These are phyloP conservation scores for Artibeus jamaicensis DNA, from an alignment of 2,797 vertebrate species.

Conservation along the genomic window DNA sequence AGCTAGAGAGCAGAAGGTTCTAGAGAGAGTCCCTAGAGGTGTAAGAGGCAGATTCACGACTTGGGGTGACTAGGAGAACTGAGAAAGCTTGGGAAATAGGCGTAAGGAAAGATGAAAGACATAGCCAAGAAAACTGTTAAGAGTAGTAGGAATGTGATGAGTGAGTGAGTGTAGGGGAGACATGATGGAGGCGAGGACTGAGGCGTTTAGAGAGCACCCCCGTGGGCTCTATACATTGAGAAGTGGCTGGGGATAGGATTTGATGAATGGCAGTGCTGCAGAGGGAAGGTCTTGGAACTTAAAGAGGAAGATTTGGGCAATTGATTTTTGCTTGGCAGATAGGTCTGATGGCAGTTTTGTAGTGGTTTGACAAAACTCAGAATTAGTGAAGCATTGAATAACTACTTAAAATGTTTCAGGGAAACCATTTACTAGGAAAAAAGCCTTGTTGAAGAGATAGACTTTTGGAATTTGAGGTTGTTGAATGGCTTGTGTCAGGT, in stretches of 20 bases:
- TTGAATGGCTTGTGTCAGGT: not conserved
- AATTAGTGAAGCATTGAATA: not conserved
- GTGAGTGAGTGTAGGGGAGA: not conserved
- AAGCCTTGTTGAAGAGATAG: not conserved
- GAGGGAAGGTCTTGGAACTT: not conserved
- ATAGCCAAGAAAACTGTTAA: not conserved
- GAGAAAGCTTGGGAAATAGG: not conserved
- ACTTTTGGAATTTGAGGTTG: slow-evolving; percentile 26
- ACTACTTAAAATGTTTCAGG: not conserved
- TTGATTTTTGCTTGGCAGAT: not conserved
- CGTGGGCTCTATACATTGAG: not conserved
- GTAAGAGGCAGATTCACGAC: not conserved
- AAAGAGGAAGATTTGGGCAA: not conserved
- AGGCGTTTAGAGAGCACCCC: not conserved
- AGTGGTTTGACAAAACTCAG: not conserved
- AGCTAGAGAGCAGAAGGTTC: slow-evolving; percentile 18
- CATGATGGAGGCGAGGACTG: not conserved
- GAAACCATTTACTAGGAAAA: not conserved
- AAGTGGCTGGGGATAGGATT: not conserved
- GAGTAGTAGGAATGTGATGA: not conserved
- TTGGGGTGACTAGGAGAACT: not conserved
- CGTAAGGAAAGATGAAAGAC: not conserved
- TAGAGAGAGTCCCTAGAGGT: slow-evolving; percentile 11
- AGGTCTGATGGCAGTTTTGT: not conserved
- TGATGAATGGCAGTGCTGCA: not conserved